Conservation (phyloP, 2,888 invertebrate genomes). For the Platycheirus albimanus region DNA sequence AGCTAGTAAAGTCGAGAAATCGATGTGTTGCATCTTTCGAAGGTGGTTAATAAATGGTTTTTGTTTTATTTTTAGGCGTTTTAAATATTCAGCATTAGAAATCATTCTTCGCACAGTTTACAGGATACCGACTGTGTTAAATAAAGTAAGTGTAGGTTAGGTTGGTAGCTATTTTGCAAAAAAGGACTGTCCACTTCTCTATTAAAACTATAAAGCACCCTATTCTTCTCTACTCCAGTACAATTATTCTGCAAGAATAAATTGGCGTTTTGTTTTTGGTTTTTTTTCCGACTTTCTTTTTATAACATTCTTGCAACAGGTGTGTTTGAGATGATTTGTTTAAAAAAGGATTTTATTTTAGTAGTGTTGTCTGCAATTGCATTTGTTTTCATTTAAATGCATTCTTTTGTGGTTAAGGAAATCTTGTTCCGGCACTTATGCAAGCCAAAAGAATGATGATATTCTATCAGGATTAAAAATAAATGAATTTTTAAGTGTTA, state of each 20-base stretch:
- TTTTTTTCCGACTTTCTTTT: constrained; percentile 9
- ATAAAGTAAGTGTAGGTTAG: constrained; percentile 33
- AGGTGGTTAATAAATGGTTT: no score
- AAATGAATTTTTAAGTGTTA: background rate
- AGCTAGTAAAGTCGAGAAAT: no score
- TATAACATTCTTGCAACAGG: constrained; percentile 52
- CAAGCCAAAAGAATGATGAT: background rate
- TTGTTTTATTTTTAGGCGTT: no score
- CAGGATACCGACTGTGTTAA: constrained; percentile 64
- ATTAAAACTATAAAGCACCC: no score
- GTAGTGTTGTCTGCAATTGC: constrained; percentile 8
- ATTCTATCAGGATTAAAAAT: constrained; percentile 11
- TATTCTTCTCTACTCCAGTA: background rate
- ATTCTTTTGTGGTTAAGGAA: constrained; percentile 20
- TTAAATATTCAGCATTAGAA: no score
- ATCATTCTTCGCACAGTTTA: no score
- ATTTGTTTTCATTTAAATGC: constrained; percentile 39
- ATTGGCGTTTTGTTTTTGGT: constrained; percentile 14
- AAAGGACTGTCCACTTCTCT: no score
- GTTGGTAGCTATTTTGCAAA: constrained; percentile 11
- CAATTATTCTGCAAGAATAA: constrained; percentile 8
- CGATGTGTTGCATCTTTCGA: no score
- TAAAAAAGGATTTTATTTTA: constrained; percentile 11
- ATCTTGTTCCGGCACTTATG: constrained; percentile 32
- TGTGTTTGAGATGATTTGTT: constrained; percentile 49